phyloP scores from a whole-genome alignment of 2,797 vertebrate species.

The Phataginus tetradactyla region DNA sequence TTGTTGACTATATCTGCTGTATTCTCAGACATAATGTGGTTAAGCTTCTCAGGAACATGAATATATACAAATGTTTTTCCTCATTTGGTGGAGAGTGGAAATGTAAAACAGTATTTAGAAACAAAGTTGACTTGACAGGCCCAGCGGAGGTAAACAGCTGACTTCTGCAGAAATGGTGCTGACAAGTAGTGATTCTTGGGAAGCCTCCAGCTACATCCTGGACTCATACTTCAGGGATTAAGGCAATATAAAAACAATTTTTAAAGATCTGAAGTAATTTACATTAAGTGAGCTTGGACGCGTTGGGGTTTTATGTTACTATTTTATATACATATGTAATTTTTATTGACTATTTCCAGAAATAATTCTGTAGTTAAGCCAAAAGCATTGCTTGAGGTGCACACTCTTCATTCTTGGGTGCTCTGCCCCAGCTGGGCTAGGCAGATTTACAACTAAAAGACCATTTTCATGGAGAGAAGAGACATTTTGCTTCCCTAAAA shows the following conservation, averaged over 20 bases:
- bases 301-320: conserved; percentile 20
- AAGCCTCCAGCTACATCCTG: conserved; percentile 72
- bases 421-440: not conserved
- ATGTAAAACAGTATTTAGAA: conserved; percentile 32
- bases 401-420: conserved; percentile 1
- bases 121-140: conserved; percentile 60
- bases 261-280: conserved; percentile 68
- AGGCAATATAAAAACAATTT: conserved; percentile 78
- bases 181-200: conserved; percentile 82
- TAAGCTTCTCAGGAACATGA: not conserved
- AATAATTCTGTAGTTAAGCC: conserved; percentile 68
- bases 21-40: not conserved
- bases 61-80: not conserved
- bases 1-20: not conserved
- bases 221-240: conserved; percentile 80
- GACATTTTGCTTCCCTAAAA: not conserved
- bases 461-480: not conserved
- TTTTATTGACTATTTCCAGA: conserved; percentile 79
- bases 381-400: not conserved
- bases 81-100: not conserved
- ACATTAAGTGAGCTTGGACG: conserved; percentile 68
- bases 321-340: not conserved
- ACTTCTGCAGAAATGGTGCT: conserved; percentile 74
- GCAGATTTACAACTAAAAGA: conserved; percentile 25
- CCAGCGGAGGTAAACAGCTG: conserved; percentile 62